Base-by-base conservation (phyloP, 1,140 invertebrate species). In the Macrobrachium nipponense region DNA sequence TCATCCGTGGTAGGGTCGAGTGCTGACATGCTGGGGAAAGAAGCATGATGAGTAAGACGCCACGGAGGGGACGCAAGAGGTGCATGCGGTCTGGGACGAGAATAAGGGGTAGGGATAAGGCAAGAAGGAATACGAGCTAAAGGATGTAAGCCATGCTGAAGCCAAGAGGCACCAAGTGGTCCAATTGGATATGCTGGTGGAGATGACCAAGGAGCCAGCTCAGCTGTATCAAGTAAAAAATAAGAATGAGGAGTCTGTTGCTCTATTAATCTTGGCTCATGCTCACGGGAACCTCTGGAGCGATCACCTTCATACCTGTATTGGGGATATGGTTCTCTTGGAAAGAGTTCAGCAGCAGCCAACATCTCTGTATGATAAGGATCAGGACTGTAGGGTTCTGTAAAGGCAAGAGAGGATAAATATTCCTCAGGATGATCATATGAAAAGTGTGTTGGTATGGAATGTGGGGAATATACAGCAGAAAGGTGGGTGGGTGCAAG, bases 1-100 rank as follows among this genome's bases (percentile, higher is more conserved):
- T 93, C 92, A 68, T 90, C 88, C 8, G 89, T 88, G 15, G 87
- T 86, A n/a, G 89, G 89, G 78, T 90, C 89, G 72, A 90, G 84
- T 60, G 89, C 83, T 61, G 89, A 88, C 68, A 90, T 62, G 86
- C 89, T 90, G 80, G 82, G 82, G 82, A 89, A 72, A 84, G 87
- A 87, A 78, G 82, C 75, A 81, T 79, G 87, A 78, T 89, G 87
- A 84, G 86, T 80, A 58, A 89, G 81, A 70, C 81, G 87, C 88
- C 88, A 89, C 5, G 87, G 82, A 27, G 87, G 82, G 14, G 87
- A 88, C 12, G 84, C 80, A 18, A 88, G 61, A 10, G 88, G 85
- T 64, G 64, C 72, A 61, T 78, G 82, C 17, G 86, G 82, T 51
- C 79, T 36, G 15, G 77, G 86, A 43, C 83, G 77, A 87, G 88